Evolutionary conservation across 2,797 vertebrate species (phyloP).

Genomic region (Coregonus sp.): DNA sequence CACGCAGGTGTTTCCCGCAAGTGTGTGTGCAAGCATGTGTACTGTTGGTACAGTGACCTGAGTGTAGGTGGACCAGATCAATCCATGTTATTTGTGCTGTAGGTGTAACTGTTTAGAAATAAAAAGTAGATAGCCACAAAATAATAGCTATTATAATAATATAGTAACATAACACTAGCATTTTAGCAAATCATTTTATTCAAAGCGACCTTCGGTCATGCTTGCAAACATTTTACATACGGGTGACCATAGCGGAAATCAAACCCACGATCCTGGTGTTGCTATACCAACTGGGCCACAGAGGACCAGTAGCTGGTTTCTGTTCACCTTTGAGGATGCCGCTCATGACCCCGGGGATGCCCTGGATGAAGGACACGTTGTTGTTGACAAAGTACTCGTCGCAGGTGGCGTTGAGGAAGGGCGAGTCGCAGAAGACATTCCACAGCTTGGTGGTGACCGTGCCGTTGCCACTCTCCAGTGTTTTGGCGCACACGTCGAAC

Average conservation of each 20-base stretch:
- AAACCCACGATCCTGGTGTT: not conserved
- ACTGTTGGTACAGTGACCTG: not conserved
- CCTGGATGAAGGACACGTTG: slow-evolving; percentile 90
- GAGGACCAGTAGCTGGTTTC: not conserved
- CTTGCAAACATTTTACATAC: not conserved
- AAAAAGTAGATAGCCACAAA: too few relatives aligned
- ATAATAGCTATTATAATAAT: too few relatives aligned
- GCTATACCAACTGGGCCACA: not conserved
- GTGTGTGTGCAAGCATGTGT: not conserved
- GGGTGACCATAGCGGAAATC: not conserved
- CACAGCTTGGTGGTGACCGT: slow-evolving; percentile 92
- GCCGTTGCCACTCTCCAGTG: slow-evolving; percentile 87
- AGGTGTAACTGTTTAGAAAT: too few relatives aligned
- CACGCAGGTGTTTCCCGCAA: too few relatives aligned
- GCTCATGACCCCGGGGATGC: slow-evolving; percentile 92
- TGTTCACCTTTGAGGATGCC: slow-evolving; percentile 89
- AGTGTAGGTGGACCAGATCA: too few relatives aligned
- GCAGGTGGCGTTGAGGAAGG: slow-evolving; percentile 91
- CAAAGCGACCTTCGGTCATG: not conserved
- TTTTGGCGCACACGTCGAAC: slow-evolving; percentile 91
- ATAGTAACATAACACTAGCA: too few relatives aligned
- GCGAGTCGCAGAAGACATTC: slow-evolving; percentile 93
- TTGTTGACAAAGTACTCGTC: slow-evolving; percentile 92
- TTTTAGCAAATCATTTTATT: too few relatives aligned
- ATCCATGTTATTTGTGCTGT: not conserved